These are phyloP conservation scores for Trinorchestia longiramus DNA, from an alignment of 1,140 invertebrate genomes.

Conservation along the genomic window DNA sequence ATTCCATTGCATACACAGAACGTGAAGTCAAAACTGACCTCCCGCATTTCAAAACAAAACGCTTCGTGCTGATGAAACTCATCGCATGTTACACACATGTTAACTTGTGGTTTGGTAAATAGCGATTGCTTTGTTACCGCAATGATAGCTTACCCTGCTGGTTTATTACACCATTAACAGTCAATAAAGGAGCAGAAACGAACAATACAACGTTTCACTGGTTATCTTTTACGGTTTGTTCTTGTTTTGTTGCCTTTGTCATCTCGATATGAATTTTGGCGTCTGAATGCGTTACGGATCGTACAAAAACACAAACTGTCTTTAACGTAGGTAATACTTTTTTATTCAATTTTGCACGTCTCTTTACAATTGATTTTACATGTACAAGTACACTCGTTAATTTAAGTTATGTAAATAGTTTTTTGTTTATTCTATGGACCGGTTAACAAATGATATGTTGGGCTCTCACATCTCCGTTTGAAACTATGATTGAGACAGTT, in stretches of 20 bases:
- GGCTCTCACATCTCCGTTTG: neutral
- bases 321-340: too few relatives aligned
- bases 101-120: neutral
- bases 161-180: neutral
- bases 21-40: neutral
- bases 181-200: neutral
- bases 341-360: too few relatives aligned
- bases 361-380: too few relatives aligned
- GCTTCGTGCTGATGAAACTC: neutral
- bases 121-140: neutral
- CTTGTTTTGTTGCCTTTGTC: neutral
- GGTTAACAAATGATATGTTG: neutral
- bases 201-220: neutral
- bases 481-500: neutral
- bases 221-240: neutral
- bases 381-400: too few relatives aligned
- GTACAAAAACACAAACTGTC: too few relatives aligned
- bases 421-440: neutral
- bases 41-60: neutral
- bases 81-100: neutral
- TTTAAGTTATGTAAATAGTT: too few relatives aligned
- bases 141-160: neutral
- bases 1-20: neutral
- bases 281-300: neutral
- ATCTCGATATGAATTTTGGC: neutral